A percentile compares a stretch with the other conserved stretches of the same genome.
Conservation (phyloP, 2,113 vertebrate species). For the Atractosteus spatula region DNA sequence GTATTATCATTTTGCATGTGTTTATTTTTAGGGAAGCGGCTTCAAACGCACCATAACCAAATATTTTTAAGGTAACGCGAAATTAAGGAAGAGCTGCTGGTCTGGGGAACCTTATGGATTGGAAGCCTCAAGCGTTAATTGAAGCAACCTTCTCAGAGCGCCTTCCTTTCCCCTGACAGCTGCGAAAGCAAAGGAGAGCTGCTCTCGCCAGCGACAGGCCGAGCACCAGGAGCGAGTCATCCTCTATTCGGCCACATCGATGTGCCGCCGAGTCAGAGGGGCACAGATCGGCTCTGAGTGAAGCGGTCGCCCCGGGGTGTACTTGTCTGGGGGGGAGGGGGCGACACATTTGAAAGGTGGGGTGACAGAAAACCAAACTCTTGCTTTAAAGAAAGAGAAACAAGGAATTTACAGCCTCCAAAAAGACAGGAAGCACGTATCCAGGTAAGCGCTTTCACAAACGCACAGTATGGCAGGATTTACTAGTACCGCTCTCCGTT, state of each 20-base stretch:
- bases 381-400: neutral
- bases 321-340: constrained; percentile 26
- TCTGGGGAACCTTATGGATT: constrained; percentile 49
- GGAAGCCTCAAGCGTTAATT: constrained; percentile 41
- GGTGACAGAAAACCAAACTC: neutral
- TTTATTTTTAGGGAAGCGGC: constrained; percentile 9
- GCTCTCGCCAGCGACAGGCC: no score
- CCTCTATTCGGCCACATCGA: constrained; percentile 50
- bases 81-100: constrained; percentile 39
- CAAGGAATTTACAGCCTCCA: neutral
- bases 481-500: no score
- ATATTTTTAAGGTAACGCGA: constrained; percentile 42
- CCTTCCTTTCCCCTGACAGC: constrained; percentile 54
- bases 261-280: constrained; percentile 40
- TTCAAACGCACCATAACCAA: constrained; percentile 19
- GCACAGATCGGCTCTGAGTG: constrained; percentile 32
- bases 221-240: constrained; percentile 37
- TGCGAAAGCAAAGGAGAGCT: constrained; percentile 41
- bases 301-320: constrained; percentile 41
- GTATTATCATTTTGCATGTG: neutral
- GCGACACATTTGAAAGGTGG: constrained; percentile 17
- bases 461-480: no score
- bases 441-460: neutral
- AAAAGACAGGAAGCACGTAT: neutral
- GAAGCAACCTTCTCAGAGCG: constrained; percentile 52